Evolutionary conservation across 2,113 vertebrate genomes (phyloP), one percentile per base, ranked within the genome.

Genomic region (Laticauda laticaudata): DNA sequence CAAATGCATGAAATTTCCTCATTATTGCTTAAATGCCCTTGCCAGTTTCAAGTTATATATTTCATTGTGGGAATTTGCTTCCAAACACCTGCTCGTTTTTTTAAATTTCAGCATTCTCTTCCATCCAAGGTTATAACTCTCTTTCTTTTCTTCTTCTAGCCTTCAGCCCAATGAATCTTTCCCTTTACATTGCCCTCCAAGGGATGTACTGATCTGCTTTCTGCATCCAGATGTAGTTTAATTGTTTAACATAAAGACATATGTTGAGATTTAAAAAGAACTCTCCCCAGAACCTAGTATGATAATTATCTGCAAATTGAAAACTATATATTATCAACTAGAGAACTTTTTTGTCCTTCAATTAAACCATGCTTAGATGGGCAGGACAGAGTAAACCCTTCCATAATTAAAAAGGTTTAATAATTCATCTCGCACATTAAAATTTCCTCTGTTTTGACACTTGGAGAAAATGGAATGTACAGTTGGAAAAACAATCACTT

Each of bases 191-290:
- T 94, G 75, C 96, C 94, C 90, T 91, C 88, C 91, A 95, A 97
- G 96, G 92, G 93, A 91, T 94, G 69, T 92, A 91, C 95, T 96
- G 94, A 96, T 95, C 92, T 96, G 96, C 91, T 96, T 96, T 96
- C 94, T 95, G 86, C 96, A 96, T 96, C 96, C 97, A 97, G 97
- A 97, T 96, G 95, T 96, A 95, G 91, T 97, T 97, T 97, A 97
- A 97, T 96, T 96, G 95, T 97, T 97, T 96, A 96, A 96, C 96
- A 96, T 97, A 95, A 97, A 97, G 96, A 95, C 97, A 97, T 96
- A 96, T 96, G 95, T 94, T 96, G 96, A 97, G 96, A 95, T 97
- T 97, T 97, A 97, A 92, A 94, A 96, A 97, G 96, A 95, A 96
- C 86, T 97, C 96, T 94, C 96, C 97, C 95, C 93, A 97, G 97